phyloP scores from a whole-genome alignment of 2,888 invertebrate genomes.

The Pollenia angustigena region DNA sequence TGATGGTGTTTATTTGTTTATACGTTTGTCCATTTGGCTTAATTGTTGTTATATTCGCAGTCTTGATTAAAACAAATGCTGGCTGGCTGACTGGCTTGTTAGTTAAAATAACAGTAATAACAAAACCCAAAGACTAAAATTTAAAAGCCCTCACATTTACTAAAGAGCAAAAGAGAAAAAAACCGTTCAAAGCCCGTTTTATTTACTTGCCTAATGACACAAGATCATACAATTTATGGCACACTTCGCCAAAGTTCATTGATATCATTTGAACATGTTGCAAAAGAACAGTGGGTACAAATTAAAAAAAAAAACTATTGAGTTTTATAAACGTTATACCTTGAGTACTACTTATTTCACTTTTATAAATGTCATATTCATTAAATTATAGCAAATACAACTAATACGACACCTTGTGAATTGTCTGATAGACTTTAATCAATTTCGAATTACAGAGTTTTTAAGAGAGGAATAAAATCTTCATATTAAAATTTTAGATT shows the following conservation, averaged over 20 bases:
- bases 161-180: constrained; percentile 6
- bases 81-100: constrained; percentile 35
- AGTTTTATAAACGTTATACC: too few species aligned
- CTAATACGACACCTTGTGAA: too few species aligned
- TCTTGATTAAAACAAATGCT: constrained; percentile 66
- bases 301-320: neutral
- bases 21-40: constrained; percentile 26
- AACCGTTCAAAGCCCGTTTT: constrained; percentile 64
- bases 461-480: too few species aligned
- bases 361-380: too few species aligned
- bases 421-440: too few species aligned
- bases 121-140: neutral
- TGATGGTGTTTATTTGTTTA: constrained; percentile 29
- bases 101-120: constrained; percentile 42
- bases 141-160: constrained; percentile 46
- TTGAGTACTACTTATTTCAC: too few species aligned
- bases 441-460: too few species aligned
- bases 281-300: constrained; percentile 44
- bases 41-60: constrained; percentile 50
- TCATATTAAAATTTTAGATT: too few species aligned
- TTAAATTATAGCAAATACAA: too few species aligned
- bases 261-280: constrained; percentile 52
- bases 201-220: constrained; percentile 73
- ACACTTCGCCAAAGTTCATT: constrained; percentile 67
- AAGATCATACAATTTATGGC: constrained; percentile 78